A percentile compares a stretch with the other conserved stretches of the same genome.
phyloP scores from a whole-genome alignment of 2,888 invertebrate species.

The Euproctis similis region DNA sequence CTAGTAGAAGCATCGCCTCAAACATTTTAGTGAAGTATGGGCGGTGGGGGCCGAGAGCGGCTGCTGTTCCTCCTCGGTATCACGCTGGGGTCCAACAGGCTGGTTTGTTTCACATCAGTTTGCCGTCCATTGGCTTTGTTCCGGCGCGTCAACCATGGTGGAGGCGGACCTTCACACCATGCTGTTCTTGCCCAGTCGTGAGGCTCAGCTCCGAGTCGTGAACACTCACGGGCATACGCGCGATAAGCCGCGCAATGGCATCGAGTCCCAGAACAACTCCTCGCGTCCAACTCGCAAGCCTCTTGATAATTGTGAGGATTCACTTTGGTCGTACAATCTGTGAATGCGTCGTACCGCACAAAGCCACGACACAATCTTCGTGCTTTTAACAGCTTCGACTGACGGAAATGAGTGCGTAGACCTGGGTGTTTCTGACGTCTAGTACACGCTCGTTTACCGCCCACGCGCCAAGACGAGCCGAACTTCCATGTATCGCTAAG shows the following conservation, averaged over 20 bases:
- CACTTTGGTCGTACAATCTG: conserved; percentile 85
- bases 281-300: conserved; percentile 91
- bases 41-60: conserved; percentile 62
- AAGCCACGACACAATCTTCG: conserved; percentile 72
- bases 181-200: conserved; percentile 83
- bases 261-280: conserved; percentile 86
- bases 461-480: conserved; percentile 93
- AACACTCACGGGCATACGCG: conserved; percentile 92
- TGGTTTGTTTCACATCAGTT: conserved; percentile 15
- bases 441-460: conserved; percentile 83
- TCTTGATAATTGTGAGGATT: conserved; percentile 89
- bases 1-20: conserved; percentile 56
- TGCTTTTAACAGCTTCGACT: conserved; percentile 59
- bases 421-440: conserved; percentile 71
- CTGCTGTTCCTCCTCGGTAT: conserved; percentile 48
- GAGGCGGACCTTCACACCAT: conserved; percentile 75
- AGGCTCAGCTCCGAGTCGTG: conserved; percentile 82
- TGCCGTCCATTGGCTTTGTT: conserved; percentile 30
- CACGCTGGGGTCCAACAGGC: conserved; percentile 39
- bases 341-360: conserved; percentile 76
- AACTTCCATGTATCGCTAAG: conserved; percentile 83
- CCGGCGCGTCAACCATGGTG: conserved; percentile 51
- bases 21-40: conserved; percentile 49
- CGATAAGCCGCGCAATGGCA: conserved; percentile 94
- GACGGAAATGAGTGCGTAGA: conserved; percentile 62